A percentile compares a stretch with the other conserved stretches of the same genome.
Evolutionary conservation across 2,797 vertebrate genomes (phyloP).

Genomic region (Eutrigla gurnardus): DNA sequence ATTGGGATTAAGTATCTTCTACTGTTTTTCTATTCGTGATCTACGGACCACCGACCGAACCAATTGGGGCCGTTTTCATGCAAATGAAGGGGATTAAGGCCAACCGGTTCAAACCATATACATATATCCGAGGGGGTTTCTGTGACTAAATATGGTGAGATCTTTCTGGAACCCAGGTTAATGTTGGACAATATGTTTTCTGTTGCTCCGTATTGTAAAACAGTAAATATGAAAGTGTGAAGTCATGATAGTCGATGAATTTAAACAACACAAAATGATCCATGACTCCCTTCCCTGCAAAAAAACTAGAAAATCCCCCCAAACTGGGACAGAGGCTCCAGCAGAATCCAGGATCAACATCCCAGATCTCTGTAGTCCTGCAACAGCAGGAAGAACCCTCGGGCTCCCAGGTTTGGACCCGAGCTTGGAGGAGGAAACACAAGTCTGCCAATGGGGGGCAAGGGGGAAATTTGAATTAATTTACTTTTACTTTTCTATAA

Average conservation of each 20-base stretch:
- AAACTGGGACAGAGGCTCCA: no score
- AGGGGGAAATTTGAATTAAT: no score
- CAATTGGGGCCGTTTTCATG: background rate
- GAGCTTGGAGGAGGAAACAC: no score
- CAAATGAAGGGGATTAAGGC: constrained; percentile 39
- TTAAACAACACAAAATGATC: background rate
- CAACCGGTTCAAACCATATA: constrained; percentile 36
- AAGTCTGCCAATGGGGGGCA: no score
- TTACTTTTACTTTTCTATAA: no score
- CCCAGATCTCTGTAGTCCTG: no score
- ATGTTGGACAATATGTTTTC: background rate
- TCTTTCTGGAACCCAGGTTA: background rate
- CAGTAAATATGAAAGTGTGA: background rate
- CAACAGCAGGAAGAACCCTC: no score
- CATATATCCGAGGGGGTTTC: background rate
- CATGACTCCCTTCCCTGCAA: background rate
- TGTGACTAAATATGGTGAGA: background rate
- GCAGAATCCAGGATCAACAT: no score
- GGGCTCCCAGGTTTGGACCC: no score
- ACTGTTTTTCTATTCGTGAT: constrained; percentile 16
- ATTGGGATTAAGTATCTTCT: constrained; percentile 57
- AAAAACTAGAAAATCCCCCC: background rate
- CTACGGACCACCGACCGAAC: constrained; percentile 38
- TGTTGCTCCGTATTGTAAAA: background rate
- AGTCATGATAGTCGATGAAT: background rate